Evolutionary conservation across 2,113 vertebrate genomes (phyloP).

Genomic region (Hoplias malabaricus): DNA sequence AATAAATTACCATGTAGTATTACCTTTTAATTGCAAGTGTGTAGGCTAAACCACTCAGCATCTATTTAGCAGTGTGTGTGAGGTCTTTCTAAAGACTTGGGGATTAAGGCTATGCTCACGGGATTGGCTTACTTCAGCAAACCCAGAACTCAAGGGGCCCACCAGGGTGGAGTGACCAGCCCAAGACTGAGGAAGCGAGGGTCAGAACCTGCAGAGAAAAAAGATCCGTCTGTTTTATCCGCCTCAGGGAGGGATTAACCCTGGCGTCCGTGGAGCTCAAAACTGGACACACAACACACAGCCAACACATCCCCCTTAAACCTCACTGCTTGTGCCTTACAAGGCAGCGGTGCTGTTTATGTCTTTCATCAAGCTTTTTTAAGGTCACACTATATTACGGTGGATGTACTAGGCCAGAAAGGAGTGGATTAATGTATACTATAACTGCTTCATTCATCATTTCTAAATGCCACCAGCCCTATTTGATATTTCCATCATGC

Average conservation of each 20-base stretch:
- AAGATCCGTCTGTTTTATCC: background rate
- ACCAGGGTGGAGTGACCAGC: background rate
- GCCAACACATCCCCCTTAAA: background rate
- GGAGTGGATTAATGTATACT: background rate
- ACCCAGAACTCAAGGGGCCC: conserved; percentile 9
- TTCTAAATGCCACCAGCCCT: conserved; percentile 5
- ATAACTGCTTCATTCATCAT: conserved; percentile 20
- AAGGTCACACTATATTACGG: conserved; percentile 4
- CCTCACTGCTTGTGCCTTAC: background rate
- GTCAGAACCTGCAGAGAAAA: background rate
- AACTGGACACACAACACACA: background rate
- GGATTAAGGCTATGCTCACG: conserved; percentile 10
- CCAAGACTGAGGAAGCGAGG: background rate
- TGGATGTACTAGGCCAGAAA: background rate
- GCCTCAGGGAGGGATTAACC: background rate
- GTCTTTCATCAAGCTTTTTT: conserved; percentile 11
- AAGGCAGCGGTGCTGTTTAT: background rate
- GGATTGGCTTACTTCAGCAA: background rate
- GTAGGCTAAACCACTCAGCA: background rate
- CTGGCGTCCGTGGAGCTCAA: conserved; percentile 6
- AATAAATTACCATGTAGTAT: too few species aligned
- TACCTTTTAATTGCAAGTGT: too few species aligned
- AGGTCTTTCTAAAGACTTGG: background rate
- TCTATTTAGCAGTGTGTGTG: background rate
- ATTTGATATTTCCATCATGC: conserved; percentile 15